Evolutionary conservation across 2,888 invertebrate genomes (phyloP).

Genomic region (Brachynemurus nebulosus): DNA sequence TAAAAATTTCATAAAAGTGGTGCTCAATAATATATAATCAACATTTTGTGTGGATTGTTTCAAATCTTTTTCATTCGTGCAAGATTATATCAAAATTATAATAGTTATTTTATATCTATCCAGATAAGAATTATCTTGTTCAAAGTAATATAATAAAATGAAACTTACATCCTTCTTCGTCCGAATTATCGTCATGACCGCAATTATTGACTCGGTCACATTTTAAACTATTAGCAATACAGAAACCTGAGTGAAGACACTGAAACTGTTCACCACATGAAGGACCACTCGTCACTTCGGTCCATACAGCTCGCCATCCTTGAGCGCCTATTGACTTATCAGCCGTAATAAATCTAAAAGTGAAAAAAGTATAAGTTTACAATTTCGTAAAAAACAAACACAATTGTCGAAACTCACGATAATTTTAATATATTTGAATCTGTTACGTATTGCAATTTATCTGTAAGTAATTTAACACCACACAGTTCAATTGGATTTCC

Average conservation of each 20-base stretch:
- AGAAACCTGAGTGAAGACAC: conserved; percentile 56
- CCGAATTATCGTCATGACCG: conserved; percentile 58
- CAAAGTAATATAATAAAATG: too few species aligned
- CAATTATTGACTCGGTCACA: conserved; percentile 78
- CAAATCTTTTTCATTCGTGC: too few species aligned
- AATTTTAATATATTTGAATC: conserved; percentile 75
- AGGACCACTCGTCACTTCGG: conserved; percentile 62
- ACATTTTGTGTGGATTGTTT: too few species aligned
- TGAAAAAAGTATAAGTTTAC: conserved; percentile 3
- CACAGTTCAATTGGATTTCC: conserved; percentile 78
- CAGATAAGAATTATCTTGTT: too few species aligned
- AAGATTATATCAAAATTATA: too few species aligned
- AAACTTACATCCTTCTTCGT: conserved; percentile 71
- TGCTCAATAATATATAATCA: too few species aligned
- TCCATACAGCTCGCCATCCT: conserved; percentile 91
- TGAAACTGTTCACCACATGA: conserved; percentile 58
- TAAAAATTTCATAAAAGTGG: too few species aligned
- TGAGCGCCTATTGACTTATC: conserved; percentile 89
- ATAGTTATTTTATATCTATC: too few species aligned
- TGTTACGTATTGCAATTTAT: conserved; percentile 75
- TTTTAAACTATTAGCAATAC: conserved; percentile 61
- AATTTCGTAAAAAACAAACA: background rate
- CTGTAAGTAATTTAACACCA: conserved; percentile 62
- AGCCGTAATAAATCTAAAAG: conserved; percentile 76
- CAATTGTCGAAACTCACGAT: conserved; percentile 43